Base-by-base conservation (phyloP, 2,113 vertebrate species). In the Grallaria varia region DNA sequence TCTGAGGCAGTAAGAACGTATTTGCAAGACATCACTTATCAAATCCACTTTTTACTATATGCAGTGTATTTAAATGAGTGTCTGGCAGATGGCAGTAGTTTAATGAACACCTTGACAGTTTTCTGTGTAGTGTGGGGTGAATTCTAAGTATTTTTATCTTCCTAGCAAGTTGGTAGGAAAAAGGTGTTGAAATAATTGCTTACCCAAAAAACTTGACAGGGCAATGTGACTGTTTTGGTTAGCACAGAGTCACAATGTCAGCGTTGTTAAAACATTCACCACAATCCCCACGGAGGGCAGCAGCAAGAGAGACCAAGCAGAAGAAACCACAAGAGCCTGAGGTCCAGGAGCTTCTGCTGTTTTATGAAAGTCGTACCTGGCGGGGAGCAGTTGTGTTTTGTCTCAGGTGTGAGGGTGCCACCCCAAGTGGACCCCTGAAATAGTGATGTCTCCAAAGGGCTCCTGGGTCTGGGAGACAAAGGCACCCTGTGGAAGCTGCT, bases 371-470 rank as follows among this genome's bases (percentile, higher is more conserved):
- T 3, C 42, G 13, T 21, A 4, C 13, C 42, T 4, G 5, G 39
- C 11, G 33, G 44, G 69, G 62, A 74, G 45, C 12, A 4, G 31
- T 3, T 21, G 7, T 35, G 31, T n/a, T 44, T 49, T 39, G 33
- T 44, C 27, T 27, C 21, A 30, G 5, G 50, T 42, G 19, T 22
- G 50, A 40, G 25, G 40, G 37, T 45, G 62, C 60, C 35, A 39
- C 6, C 3, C 2, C 2, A 6, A 4, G 2, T 1, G 14, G n/a
- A 4, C 14, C 22, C 25, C 12, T 47, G 69, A 27, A 14, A 10
- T 31, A 22, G 30, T 15, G 68, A 12, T 31, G 15, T 17, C 31
- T 42, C 28, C 63, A 30, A n/a, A 44, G 58, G 37, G 8, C 18
- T 49, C 35, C 49, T 12, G 40, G 76, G 33, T 17, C 27, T 44